phyloP scores from a whole-genome alignment of 2,888 invertebrate species.

The Leptinotarsa tumamoca region DNA sequence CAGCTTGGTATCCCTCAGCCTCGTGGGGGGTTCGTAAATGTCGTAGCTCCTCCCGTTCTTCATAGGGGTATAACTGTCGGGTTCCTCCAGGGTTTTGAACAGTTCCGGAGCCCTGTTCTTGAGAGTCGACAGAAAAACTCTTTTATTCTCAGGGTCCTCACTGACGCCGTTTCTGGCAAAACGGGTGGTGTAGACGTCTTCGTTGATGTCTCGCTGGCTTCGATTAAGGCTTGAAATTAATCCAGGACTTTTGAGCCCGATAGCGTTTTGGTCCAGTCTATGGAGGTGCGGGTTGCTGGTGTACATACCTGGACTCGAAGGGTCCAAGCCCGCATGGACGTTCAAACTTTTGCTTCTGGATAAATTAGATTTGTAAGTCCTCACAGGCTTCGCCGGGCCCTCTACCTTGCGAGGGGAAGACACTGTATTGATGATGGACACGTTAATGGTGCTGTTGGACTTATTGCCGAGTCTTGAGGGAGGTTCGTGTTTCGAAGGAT shows the following conservation, averaged over 20 bases:
- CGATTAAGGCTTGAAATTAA: slow-evolving; percentile 88
- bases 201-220: slow-evolving; percentile 81
- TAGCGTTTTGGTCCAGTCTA: slow-evolving; percentile 77
- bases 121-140: slow-evolving; percentile 76
- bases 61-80: slow-evolving; percentile 59
- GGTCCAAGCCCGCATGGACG: slow-evolving; percentile 72
- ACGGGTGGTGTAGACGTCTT: slow-evolving; percentile 70
- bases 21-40: slow-evolving; percentile 65
- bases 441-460: slow-evolving; percentile 75
- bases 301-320: slow-evolving; percentile 69
- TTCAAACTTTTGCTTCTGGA: slow-evolving; percentile 89
- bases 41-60: slow-evolving; percentile 61
- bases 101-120: slow-evolving; percentile 79
- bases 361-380: slow-evolving; percentile 80
- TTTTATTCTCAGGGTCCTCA: slow-evolving; percentile 66
- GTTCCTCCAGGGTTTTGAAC: slow-evolving; percentile 77
- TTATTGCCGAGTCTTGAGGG: slow-evolving; percentile 68
- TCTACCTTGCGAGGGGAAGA: slow-evolving; percentile 61
- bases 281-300: slow-evolving; percentile 84
- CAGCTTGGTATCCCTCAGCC: slow-evolving; percentile 59
- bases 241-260: slow-evolving; percentile 85
- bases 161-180: slow-evolving; percentile 71
- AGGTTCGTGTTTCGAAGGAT: slow-evolving; percentile 61
- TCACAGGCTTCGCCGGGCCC: slow-evolving; percentile 82
- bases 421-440: slow-evolving; percentile 72